Evolutionary conservation across 2,113 vertebrate species (phyloP).

Genomic region (Pipa parva): DNA sequence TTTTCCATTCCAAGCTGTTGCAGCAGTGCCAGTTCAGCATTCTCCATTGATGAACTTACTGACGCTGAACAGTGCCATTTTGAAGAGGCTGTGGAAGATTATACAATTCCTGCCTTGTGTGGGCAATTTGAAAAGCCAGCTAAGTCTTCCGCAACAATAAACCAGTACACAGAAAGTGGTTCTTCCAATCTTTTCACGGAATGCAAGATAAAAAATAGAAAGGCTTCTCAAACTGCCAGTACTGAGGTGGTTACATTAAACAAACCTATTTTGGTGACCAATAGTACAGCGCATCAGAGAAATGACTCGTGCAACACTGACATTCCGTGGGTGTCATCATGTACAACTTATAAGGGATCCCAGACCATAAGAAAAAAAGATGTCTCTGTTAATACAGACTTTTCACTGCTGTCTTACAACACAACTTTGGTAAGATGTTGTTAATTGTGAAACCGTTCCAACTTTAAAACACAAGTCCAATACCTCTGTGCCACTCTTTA

Average conservation of each 20-base stretch:
- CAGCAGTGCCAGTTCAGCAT: constrained; percentile 3
- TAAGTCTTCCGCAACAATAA: too few relatives aligned
- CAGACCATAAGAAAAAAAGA: not conserved
- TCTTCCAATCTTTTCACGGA: too few relatives aligned
- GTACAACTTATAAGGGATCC: not conserved
- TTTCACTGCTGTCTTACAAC: not conserved
- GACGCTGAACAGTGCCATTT: not conserved
- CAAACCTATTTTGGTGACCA: not conserved
- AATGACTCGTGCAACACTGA: constrained; percentile 5
- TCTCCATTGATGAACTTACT: not conserved
- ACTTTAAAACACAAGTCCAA: too few relatives aligned
- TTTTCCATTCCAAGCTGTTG: constrained; percentile 8
- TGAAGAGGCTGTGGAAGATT: constrained; percentile 22
- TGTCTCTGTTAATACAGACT: not conserved
- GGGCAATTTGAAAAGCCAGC: not conserved
- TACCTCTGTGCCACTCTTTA: too few relatives aligned
- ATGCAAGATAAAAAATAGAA: not conserved
- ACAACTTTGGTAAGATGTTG: too few relatives aligned
- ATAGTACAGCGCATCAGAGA: not conserved
- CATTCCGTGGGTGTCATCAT: not conserved
- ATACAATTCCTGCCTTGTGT: not conserved
- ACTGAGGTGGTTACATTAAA: not conserved
- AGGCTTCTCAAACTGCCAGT: not conserved
- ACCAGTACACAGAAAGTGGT: too few relatives aligned
- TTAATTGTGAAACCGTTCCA: too few relatives aligned